Base-by-base conservation (phyloP, 1,140 invertebrate genomes). In the Brachionus asplanchnoidis region DNA sequence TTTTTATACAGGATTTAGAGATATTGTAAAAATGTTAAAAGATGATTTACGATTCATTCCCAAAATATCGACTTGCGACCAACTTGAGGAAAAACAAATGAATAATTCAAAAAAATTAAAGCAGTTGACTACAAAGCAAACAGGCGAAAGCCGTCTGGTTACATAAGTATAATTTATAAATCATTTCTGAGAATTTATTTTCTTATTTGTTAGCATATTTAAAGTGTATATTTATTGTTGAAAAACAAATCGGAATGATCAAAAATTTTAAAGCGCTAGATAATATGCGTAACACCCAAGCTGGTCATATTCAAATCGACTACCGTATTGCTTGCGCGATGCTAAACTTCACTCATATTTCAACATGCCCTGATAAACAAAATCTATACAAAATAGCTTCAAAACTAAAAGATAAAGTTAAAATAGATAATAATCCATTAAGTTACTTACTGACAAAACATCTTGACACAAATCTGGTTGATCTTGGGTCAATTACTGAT, bases 81-180 rank as follows among this genome's bases (percentile, higher is more conserved):
- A 75, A 75, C 32, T 75, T 75, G 70, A 75, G 40, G 70, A 75
- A 40, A 70, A 70, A 70, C n/a, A 70, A n/a, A 70, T 70, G 66
- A 70, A 70, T 32, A 32, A 36, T 32, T 70, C 36, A 70, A 70
- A 70, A 70, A 70, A 70, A 70, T 36, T 36, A 40, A 40, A 70
- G 36, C 66, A 70, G 36, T 70, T 70, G 36, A 70, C 66, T 70
- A 40, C 17, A 36, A 70, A 70, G 1, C 66, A 70, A 70, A 70
- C 66, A 36, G 36, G 66, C 26, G 60, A 70, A 70, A 70, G 28
- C 3, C 66, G 66, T 40, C 14, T 70, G 26, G 66, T 70, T 70
- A 70, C 66, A 36, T 40, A 70, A 70, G 66, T 36, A 70, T 0
- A 36, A 36, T 36, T 70, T 70, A 36, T 70, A 70, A 70, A 70